Conservation (phyloP, 2,113 vertebrate genomes). For the Polyodon spathula region DNA sequence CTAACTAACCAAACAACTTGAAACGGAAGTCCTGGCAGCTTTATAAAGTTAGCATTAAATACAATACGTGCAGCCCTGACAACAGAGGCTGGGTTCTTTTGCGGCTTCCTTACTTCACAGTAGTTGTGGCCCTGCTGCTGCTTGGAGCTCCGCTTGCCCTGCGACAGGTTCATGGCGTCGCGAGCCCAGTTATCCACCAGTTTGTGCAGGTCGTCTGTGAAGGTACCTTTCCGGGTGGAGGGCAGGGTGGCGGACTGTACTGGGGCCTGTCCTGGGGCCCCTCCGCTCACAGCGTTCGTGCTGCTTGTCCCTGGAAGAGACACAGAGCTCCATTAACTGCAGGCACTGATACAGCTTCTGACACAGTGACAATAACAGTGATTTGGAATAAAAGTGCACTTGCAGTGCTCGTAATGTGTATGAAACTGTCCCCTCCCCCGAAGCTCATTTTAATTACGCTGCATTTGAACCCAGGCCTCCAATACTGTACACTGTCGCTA, state of each 20-base stretch:
- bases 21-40: no score
- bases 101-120: slow-evolving; percentile 67
- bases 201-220: slow-evolving; percentile 94
- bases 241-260: slow-evolving; percentile 56
- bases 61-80: no score
- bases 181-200: slow-evolving; percentile 95
- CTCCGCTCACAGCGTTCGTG: slow-evolving; percentile 74
- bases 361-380: no score
- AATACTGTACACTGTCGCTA: no score
- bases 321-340: slow-evolving; percentile 38
- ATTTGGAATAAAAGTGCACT: no score
- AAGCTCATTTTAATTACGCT: no score
- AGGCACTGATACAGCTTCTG: slow-evolving; percentile 6
- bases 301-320: slow-evolving; percentile 82
- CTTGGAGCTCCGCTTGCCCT: slow-evolving; percentile 82
- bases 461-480: no score
- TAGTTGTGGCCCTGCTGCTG: slow-evolving; percentile 58
- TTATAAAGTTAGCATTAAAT: no score
- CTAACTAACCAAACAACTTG: no score
- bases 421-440: no score
- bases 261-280: slow-evolving; percentile 61
- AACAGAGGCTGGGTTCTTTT: no score
- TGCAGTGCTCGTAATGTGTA: no score
- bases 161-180: slow-evolving; percentile 89
- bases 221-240: slow-evolving; percentile 86